phyloP scores from a whole-genome alignment of 2,797 vertebrate genomes.

The Enteromius argenteus region DNA sequence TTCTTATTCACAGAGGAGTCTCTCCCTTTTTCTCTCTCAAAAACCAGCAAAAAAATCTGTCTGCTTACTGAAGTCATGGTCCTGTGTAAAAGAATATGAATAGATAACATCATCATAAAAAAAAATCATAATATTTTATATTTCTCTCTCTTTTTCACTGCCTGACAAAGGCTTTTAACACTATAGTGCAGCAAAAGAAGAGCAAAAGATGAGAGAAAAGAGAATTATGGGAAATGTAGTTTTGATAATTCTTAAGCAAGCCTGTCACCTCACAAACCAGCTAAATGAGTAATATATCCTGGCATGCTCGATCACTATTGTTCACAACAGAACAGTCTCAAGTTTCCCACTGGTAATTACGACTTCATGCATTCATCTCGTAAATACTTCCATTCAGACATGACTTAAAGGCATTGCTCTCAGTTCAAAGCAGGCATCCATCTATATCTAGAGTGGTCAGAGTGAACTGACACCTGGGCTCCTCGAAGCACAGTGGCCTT shows the following conservation, averaged over 20 bases:
- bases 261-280: not conserved
- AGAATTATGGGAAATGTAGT: slow-evolving; percentile 27
- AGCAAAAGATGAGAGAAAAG: not conserved
- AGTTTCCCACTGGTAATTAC: slow-evolving; percentile 10
- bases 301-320: not conserved
- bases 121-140: not conserved
- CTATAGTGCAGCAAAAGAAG: not conserved
- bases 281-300: not conserved
- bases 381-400: slow-evolving; percentile 1
- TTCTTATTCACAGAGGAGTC: slow-evolving; percentile 52
- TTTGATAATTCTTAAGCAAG: not conserved
- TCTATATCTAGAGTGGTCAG: slow-evolving; percentile 20
- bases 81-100: not conserved
- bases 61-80: not conserved
- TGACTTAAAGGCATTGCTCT: slow-evolving; percentile 7
- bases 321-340: not conserved
- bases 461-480: slow-evolving; percentile 15
- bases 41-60: slow-evolving; percentile 1
- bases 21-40: slow-evolving; percentile 30
- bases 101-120: not conserved
- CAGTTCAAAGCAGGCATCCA: not conserved
- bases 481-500: slow-evolving; percentile 32
- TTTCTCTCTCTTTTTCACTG: not conserved
- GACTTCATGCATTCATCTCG: not conserved
- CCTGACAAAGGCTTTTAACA: slow-evolving; percentile 2